These are phyloP conservation scores for Choloepus hoffmanni DNA, from an alignment of 2,113 vertebrate species.

Conservation along the genomic window DNA sequence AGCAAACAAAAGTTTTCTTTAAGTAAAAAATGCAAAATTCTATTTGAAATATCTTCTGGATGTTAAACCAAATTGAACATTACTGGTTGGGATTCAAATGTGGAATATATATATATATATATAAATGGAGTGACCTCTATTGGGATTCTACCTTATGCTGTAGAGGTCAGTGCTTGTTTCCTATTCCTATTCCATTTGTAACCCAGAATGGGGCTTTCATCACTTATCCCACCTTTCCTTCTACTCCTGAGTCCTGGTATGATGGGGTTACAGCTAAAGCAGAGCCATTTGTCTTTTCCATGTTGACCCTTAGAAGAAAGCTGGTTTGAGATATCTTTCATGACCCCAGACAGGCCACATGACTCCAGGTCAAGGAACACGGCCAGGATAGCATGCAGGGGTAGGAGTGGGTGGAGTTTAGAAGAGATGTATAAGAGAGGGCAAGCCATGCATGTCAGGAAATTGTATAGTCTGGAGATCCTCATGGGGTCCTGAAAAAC, in stretches of 20 bases:
- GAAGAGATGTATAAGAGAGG: not conserved
- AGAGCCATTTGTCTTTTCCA: not conserved
- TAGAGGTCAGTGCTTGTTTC: rapidly evolving
- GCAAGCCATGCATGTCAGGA: not conserved
- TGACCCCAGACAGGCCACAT: not conserved
- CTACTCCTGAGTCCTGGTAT: not conserved
- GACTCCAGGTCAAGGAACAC: not conserved
- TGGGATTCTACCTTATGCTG: not conserved
- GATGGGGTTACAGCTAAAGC: not conserved
- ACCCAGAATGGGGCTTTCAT: not conserved
- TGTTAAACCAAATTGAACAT: not conserved
- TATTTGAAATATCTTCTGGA: not conserved
- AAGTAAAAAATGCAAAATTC: slow-evolving; percentile 1
- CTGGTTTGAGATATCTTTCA: not conserved
- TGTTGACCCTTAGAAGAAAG: not conserved
- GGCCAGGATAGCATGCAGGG: not conserved
- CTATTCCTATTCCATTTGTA: not conserved
- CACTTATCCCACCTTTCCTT: not conserved
- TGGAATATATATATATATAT: too few relatives aligned
- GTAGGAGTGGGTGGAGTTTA: not conserved
- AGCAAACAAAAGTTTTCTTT: not conserved
- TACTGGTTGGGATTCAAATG: not conserved
- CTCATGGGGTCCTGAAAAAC: not conserved
- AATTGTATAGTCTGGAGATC: too few relatives aligned
- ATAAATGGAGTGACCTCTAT: not conserved